Evolutionary conservation across 2,113 vertebrate species (phyloP), one percentile per base, ranked within the genome.

Genomic region (Phalacrocorax pelagicus): DNA sequence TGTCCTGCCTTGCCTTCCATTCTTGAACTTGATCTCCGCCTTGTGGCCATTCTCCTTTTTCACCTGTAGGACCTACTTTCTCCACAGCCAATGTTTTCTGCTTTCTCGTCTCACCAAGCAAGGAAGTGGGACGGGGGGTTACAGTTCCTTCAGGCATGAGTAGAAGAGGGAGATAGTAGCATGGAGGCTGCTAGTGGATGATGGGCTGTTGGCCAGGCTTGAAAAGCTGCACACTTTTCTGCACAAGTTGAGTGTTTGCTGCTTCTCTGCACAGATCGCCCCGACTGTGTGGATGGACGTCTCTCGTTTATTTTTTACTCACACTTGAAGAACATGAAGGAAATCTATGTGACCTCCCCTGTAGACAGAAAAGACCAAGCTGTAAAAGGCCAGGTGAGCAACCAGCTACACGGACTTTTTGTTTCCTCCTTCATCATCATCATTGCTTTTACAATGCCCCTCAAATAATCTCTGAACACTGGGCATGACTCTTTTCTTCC

Each of bases 301-400:
- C 98, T 99, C 26, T 98, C 98, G 1, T 99, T 99, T 69, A 98
- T 98, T 67, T 99, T 99, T 98, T 99, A 99, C 92, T 99, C 99
- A 8, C 99, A 98, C 85, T 92, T 99, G 95, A 99, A 99, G 97
- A 99, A 99, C 81, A 94, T 99, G 92, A 99, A 99, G 97, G 99
- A 99, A 96, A 98, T 99, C 7, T 99, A 99, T 21, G 98, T 99
- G 84, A 98, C 98, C 70, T 98, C 99, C 6, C 62, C 96, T n/a
- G 90, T 97, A 80, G 98, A 98, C 82, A 97, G 97, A 93, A 98
- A 92, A 95, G 95, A 80, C 40, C 98, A 98, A 75, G 97, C 98
- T 19, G 99, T 99, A 69, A 98, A 99, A 92, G 99, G 99, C 88
- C 99, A 99, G 98, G 99, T 99, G 97, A 97, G 96, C 24, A 34